These are phyloP conservation scores for Hydrochoerus hydrochaeris DNA, from an alignment of 2,113 vertebrate species.

Conservation along the genomic window DNA sequence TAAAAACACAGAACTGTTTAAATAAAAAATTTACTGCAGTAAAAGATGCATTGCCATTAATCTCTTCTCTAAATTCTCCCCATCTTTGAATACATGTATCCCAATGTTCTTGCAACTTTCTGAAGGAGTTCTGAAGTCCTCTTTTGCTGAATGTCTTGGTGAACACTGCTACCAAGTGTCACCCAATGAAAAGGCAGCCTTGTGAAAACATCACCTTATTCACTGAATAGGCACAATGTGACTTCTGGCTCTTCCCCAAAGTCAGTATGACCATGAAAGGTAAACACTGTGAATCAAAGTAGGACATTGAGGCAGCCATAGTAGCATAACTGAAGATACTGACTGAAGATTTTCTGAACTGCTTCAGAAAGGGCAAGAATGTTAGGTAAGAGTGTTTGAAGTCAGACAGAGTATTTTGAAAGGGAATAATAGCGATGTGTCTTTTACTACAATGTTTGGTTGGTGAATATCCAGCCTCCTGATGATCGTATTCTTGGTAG, in stretches of 20 bases:
- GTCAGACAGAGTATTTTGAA: neutral
- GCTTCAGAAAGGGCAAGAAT: neutral
- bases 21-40: neutral
- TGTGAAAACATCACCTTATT: neutral
- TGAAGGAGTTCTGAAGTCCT: neutral
- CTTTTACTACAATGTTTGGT: neutral
- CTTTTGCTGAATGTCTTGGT: neutral
- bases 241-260: neutral
- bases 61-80: neutral
- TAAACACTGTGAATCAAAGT: neutral
- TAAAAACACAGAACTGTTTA: neutral
- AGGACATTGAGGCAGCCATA: neutral
- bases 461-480: neutral
- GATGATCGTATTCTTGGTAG: neutral
- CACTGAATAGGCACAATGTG: neutral
- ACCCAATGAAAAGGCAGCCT: neutral
- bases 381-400: neutral
- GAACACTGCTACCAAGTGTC: neutral
- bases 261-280: neutral
- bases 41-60: neutral
- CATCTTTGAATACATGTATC: neutral
- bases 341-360: neutral
- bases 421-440: neutral
- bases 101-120: neutral
- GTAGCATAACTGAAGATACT: neutral